These are phyloP conservation scores for Scaptomyza flava DNA, from an alignment of 2,888 invertebrate species.

Conservation along the genomic window DNA sequence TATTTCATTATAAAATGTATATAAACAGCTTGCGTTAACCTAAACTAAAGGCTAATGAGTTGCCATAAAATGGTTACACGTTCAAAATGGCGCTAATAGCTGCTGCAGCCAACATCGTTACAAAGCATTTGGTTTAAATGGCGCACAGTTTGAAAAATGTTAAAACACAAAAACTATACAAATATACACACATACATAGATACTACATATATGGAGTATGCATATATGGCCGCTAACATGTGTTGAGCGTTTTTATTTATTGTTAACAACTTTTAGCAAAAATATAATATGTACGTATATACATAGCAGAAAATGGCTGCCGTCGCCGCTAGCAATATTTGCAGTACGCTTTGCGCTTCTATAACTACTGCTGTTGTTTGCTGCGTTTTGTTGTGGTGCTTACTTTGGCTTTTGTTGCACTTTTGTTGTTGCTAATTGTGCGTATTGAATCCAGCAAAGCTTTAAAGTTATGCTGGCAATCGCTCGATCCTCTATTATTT, in stretches of 20 bases:
- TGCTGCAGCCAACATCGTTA: slow-evolving; percentile 1
- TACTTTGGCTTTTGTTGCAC: slow-evolving; percentile 4
- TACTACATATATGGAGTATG: not conserved
- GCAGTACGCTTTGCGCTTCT: slow-evolving; percentile 14
- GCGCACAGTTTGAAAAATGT: slow-evolving; percentile 17
- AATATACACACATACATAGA: not conserved
- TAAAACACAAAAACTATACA: slow-evolving; percentile 20
- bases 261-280: slow-evolving; percentile 32
- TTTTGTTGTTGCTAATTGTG: slow-evolving; percentile 34
- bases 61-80: slow-evolving; percentile 6
- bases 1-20: not conserved
- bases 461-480: slow-evolving; percentile 12
- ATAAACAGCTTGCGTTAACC: not conserved
- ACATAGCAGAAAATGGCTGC: slow-evolving; percentile 18
- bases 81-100: slow-evolving; percentile 8
- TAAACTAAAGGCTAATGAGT: slow-evolving; percentile 26
- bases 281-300: slow-evolving; percentile 6
- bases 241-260: slow-evolving; percentile 40
- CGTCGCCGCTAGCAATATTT: slow-evolving; percentile 26
- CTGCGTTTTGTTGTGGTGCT: not conserved
- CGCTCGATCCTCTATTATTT: slow-evolving; percentile 10
- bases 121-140: slow-evolving; percentile 19
- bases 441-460: slow-evolving; percentile 20
- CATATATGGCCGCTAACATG: slow-evolving; percentile 9
- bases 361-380: slow-evolving; percentile 13